Base-by-base conservation (phyloP, 2,888 invertebrate genomes). In the Andrena bucephala region DNA sequence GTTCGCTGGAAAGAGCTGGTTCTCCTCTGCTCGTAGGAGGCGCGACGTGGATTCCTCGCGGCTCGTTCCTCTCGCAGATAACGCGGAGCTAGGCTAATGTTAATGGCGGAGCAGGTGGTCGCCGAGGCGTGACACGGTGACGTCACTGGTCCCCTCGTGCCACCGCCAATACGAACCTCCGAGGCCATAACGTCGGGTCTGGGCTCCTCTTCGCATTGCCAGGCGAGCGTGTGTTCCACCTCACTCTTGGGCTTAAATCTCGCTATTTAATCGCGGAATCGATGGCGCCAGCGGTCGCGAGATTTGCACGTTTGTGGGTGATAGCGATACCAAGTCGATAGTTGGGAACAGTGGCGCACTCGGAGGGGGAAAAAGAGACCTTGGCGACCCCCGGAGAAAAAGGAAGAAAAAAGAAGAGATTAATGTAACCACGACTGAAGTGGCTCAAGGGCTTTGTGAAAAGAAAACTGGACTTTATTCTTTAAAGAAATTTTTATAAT, bases 61-160 rank as follows among this genome's bases (percentile, higher is more conserved):
- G 42, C 71, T 63, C 20, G 57, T 24, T 57, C 57, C 59, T 62
- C 83, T 75, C 79, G 81, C 62, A 88, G 89, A 90, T 89, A 90
- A 89, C 86, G 42, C 42, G 16, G 42, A 83, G 80, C 80, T 84
- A 68, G 84, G 85, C 75, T 85, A 85, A 92, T 89, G 90, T 89
- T 93, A 92, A 93, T 93, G 92, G 90, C 92, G 92, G 91, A 90
- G 92, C 91, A 90, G 90, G 90, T 93, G 93, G 80, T 81, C 92
- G 89, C 77, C 93, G 89, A 93, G 92, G 89, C 93, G 92, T 93
- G 92, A 93, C 92, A 92, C 90, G 81, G 42, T 93, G 92, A 93
- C 93, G 93, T 93, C 93, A 93, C 83, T 91, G 91, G 90, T 91
- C 87, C 89, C 88, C 86, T 84, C 85, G 81, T 81, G 81, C 78